Conservation (phyloP, 2,797 vertebrate species). For the Etheostoma perlongum region DNA sequence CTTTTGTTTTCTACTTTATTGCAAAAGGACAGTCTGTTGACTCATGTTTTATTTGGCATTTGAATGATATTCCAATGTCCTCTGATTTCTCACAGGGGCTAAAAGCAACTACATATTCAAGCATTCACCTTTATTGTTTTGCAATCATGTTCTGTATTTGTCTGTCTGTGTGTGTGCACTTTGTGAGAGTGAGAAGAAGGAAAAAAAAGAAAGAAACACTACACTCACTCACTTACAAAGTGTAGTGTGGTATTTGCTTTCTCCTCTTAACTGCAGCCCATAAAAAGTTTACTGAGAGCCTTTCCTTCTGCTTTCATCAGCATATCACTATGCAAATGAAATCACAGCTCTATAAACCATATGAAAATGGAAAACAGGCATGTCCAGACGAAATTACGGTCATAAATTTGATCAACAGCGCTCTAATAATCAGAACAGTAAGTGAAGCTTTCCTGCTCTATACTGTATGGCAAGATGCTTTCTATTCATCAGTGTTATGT, state of each 20-base stretch:
- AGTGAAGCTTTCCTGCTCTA: conserved; percentile 63
- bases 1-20: conserved; percentile 24
- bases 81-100: conserved; percentile 47
- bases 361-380: conserved; percentile 82
- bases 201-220: neutral
- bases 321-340: conserved; percentile 83
- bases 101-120: conserved; percentile 43
- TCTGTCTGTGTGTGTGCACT: conserved; percentile 5
- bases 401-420: conserved; percentile 80
- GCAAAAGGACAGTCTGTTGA: conserved; percentile 29
- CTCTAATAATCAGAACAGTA: conserved; percentile 77
- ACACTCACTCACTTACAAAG: conserved; percentile 2
- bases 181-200: conserved; percentile 8
- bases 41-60: conserved; percentile 63
- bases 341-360: conserved; percentile 78
- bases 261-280: conserved; percentile 57
- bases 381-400: conserved; percentile 75
- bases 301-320: conserved; percentile 79
- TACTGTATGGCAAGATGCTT: conserved; percentile 34
- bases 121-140: conserved; percentile 19
- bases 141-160: conserved; percentile 10
- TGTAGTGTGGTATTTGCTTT: conserved; percentile 64
- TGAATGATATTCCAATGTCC: conserved; percentile 57
- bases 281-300: conserved; percentile 74
- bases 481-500: conserved; percentile 66